phyloP scores from a whole-genome alignment of 2,888 invertebrate genomes.

The Lucinisca nassula region DNA sequence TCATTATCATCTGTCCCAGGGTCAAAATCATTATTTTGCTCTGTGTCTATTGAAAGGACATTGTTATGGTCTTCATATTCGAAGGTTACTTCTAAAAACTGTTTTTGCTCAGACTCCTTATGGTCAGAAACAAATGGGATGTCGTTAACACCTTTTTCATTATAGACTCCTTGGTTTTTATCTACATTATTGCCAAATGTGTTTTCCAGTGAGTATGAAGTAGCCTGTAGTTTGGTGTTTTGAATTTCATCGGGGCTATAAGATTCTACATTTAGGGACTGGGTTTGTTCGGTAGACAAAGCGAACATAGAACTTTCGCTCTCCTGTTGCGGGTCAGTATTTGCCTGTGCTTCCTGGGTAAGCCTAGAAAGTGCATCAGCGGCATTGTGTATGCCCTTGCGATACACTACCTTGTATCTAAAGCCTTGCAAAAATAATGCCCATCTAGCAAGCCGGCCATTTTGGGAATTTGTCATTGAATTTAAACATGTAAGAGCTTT shows the following conservation, averaged over 20 bases:
- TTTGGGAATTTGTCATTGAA: conserved; percentile 19
- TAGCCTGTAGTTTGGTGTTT: background rate
- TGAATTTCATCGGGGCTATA: background rate
- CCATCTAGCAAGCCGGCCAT: conserved; percentile 60
- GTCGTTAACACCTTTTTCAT: background rate
- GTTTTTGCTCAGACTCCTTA: background rate
- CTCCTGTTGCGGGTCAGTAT: too few relatives aligned
- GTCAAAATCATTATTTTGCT: background rate
- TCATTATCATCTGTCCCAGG: background rate
- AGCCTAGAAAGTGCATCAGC: conserved; percentile 47
- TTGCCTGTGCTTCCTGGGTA: background rate
- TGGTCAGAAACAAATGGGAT: background rate
- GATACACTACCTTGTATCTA: conserved; percentile 41
- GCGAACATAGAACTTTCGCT: too few relatives aligned
- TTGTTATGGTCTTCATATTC: background rate
- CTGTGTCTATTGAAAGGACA: background rate
- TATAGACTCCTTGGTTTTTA: background rate
- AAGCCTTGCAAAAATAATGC: conserved; percentile 46
- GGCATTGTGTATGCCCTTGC: conserved; percentile 24
- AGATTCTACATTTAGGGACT: too few relatives aligned
- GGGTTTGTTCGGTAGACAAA: too few relatives aligned
- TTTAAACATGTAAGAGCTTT: conserved; percentile 38
- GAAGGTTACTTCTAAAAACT: background rate
- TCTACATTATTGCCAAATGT: background rate
- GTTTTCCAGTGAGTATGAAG: background rate